Conservation (phyloP, 2,113 vertebrate species). For the Felis catus region F.catus_Fca126_mat1.0 CM031421.1:4487501-4488000, state of each 20-base stretch:
- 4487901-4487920: not conserved
- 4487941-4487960: not conserved
- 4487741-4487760: not conserved
- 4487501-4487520: too few relatives aligned
- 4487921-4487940: not conserved
- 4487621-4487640: not conserved
- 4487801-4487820: not conserved
- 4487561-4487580: not conserved
- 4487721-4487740: not conserved
- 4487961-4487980: not conserved
- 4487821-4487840: not conserved
- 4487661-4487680: not conserved
- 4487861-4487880: not conserved
- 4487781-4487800: not conserved
- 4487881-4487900: not conserved
- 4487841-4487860: not conserved
- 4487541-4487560: not conserved
- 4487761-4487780: not conserved
- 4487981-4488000: not conserved
- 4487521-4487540: too few relatives aligned
- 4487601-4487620: not conserved
- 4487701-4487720: not conserved
- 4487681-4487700: not conserved
- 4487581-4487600: not conserved
- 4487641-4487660: not conserved